Base-by-base conservation (phyloP, 2,888 invertebrate genomes). In the Apamea sordens region DNA sequence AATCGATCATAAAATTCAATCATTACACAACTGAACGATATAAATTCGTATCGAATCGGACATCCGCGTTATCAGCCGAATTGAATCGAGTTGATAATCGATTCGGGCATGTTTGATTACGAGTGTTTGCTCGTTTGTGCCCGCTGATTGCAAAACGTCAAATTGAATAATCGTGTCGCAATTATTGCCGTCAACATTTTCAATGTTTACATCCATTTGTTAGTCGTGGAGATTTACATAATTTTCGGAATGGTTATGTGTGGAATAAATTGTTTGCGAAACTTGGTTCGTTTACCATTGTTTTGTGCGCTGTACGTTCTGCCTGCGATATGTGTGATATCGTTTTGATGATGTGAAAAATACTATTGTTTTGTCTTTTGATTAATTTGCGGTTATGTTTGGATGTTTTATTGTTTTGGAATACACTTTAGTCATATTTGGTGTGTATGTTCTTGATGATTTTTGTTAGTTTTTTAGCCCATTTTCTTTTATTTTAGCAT, bases 111-210 rank as follows among this genome's bases (percentile, higher is more conserved):
- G 95, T 96, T 96, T 96, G 95, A 94, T 92, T 91, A 88, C 93
- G 91, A 90, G 86, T 96, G 96, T 96, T 96, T 96, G 95, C 94
- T 92, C 94, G 95, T 93, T 95, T 94, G 95, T 93, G 94, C 93
- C 93, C 96, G 94, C 94, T 96, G 96, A 96, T 96, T 96, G 96
- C 95, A 92, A 95, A 93, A 94, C 94, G 95, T 94, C 94, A 95
- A 96, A 96, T 96, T 95, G 95, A 96, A 96, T 96, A 95, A 96
- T 95, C 95, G 93, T 92, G 92, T 92, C 90, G 93, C 94, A 95
- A 95, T 95, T 93, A 95, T 94, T 92, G 93, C 90, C 90, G 92
- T 92, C 92, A 94, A 93, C 93, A 93, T 92, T 92, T 91, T 88
- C 89, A 86, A 88, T 93, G 93, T 94, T 94, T 94, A 91, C 93